Evolutionary conservation across 2,888 invertebrate species (phyloP), one percentile per base, ranked within the genome.

Genomic region (Macropis europaea): DNA sequence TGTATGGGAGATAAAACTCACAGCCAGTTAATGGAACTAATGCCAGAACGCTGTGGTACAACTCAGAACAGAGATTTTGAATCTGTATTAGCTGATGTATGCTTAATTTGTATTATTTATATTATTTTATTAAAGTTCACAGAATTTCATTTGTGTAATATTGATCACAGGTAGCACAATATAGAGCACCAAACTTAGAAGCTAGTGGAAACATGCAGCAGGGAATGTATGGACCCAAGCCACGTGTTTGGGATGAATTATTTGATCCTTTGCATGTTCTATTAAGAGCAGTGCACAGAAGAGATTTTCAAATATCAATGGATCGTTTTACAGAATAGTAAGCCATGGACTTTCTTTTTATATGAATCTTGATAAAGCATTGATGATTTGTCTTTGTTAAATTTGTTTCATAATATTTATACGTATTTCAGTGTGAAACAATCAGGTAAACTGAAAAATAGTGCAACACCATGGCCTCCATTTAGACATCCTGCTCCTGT

Each of bases 1-100:
- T 97, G 98, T 80, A 97, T 98, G 89, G 95, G 95, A 32, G 98
- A 99, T 90, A 97, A 97, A 90, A 98, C 98, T 0, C 98, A 99
- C 91, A 97, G 97, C 77, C 98, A 98, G 88, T 92, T 99, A 47
- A 94, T 97, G 90, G 99, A 99, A 90, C 91, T 97, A 64, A 97
- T 99, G 96, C 99, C 99, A 0, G 99, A 99, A 91, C 92, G 97
- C 19, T 97, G 97, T 76, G 97, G 97, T n/a, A 96, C 95, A 83
- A 95, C 96, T 17, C 96, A 96, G 89, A 96, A 95, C 47, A 93
- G 95, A 85, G 97, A 97, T 91, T 97, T 97, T 87, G 97, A 97
- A 88, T 93, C 94, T 54, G 94, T 96, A 74, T 92, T 97, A 56
- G 94, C 95, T 67, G 95, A 97, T 91, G 94, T 94, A 79, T 64